phyloP scores from a whole-genome alignment of 2,888 invertebrate species.

The Troides helena region DNA sequence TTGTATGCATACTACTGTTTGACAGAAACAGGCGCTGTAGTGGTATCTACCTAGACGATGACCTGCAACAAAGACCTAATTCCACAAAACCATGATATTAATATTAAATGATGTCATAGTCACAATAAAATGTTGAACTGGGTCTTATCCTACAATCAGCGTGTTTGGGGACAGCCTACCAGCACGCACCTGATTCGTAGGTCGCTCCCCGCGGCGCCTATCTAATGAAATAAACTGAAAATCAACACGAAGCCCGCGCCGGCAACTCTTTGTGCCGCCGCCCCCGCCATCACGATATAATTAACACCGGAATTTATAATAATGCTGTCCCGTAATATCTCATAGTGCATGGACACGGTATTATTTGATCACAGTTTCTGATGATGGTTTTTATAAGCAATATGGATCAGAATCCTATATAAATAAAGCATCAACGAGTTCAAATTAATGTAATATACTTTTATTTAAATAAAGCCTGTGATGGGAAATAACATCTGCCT shows the following conservation, averaged over 20 bases:
- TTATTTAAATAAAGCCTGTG: background rate
- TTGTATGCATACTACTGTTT: too few species aligned
- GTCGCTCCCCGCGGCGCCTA: conserved; percentile 70
- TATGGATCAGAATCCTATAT: conserved; percentile 27
- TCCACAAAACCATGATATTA: too few species aligned
- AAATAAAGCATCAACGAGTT: conserved; percentile 1
- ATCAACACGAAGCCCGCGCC: conserved; percentile 65
- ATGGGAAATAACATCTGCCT: background rate
- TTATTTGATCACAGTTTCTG: conserved; percentile 45
- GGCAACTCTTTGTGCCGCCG: conserved; percentile 45
- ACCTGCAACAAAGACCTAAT: too few species aligned
- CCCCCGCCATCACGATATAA: conserved; percentile 61
- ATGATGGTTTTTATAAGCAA: conserved; percentile 38
- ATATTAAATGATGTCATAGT: background rate
- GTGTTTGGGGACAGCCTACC: conserved; percentile 42
- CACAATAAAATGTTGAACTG: background rate
- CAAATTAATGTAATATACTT: background rate
- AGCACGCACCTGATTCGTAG: conserved; percentile 47
- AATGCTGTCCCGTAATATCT: conserved; percentile 49
- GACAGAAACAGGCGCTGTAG: too few species aligned
- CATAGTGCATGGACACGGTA: conserved; percentile 59
- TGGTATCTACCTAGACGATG: too few species aligned
- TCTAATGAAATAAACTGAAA: conserved; percentile 82
- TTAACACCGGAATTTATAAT: conserved; percentile 72
- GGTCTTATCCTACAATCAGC: background rate